phyloP scores from a whole-genome alignment of 2,888 invertebrate species.

The Rotaria macrura region DNA sequence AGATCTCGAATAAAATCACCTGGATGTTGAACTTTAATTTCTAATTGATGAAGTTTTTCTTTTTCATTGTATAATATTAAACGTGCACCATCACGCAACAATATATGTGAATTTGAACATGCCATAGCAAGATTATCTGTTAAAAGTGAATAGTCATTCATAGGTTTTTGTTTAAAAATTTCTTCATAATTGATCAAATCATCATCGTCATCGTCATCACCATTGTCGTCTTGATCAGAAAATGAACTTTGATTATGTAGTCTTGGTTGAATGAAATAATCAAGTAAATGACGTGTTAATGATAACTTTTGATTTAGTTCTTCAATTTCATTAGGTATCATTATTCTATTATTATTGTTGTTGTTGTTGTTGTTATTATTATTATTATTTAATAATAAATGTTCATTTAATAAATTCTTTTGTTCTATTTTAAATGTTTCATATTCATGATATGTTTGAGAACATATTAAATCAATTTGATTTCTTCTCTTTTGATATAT shows the following conservation, averaged over 20 bases:
- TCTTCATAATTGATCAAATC: not conserved
- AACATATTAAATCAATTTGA: conserved; percentile 14
- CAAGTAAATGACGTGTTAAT: not conserved
- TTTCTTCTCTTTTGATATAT: conserved; percentile 16
- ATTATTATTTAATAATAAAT: not conserved
- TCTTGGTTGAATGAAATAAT: conserved; percentile 18
- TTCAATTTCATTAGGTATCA: not conserved
- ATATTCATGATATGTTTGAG: not conserved
- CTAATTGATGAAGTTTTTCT: not conserved
- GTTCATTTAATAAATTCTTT: not conserved
- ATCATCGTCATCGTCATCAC: not conserved
- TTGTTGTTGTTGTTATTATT: no score
- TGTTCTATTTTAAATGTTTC: conserved; percentile 11
- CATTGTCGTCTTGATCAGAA: not conserved
- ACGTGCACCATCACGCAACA: conserved; percentile 5
- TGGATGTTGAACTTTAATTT: not conserved
- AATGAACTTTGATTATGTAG: not conserved
- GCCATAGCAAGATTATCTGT: conserved; percentile 20
- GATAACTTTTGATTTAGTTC: conserved; percentile 20
- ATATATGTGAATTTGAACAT: not conserved
- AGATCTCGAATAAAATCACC: conserved; percentile 18
- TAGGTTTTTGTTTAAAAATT: not conserved
- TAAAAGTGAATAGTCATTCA: not conserved
- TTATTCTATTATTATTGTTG: not conserved
- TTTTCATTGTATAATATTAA: not conserved